phyloP scores from a whole-genome alignment of 2,113 vertebrate genomes.

The Acanthisitta chloris region DNA sequence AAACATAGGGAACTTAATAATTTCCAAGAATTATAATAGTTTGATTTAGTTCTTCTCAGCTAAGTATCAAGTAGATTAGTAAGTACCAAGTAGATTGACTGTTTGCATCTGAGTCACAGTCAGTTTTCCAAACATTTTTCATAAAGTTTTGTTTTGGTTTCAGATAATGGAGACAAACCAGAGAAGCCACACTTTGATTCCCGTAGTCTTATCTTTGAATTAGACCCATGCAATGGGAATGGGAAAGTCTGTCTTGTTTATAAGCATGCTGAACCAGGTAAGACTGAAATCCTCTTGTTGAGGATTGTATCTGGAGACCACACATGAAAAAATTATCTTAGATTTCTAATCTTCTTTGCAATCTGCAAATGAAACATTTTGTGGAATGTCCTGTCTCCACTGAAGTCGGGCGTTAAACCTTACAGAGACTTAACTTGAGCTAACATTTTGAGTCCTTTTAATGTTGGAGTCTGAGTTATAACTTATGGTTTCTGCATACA shows the following conservation, averaged over 20 bases:
- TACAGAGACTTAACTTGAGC: background rate
- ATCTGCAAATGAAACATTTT: background rate
- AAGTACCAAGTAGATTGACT: background rate
- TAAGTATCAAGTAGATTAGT: background rate
- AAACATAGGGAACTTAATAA: background rate
- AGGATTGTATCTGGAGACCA: background rate
- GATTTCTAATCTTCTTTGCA: background rate
- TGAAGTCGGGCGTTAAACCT: background rate
- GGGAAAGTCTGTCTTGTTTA: constrained; percentile 96
- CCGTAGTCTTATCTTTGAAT: constrained; percentile 87
- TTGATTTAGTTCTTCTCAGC: background rate
- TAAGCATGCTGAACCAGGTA: constrained; percentile 86
- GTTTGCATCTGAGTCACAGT: background rate
- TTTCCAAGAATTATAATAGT: background rate
- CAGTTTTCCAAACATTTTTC: background rate
- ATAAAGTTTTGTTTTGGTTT: background rate
- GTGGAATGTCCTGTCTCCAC: background rate
- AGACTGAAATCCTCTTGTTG: background rate
- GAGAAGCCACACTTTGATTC: constrained; percentile 88
- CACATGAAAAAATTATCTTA: background rate
- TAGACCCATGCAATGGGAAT: constrained; percentile 89
- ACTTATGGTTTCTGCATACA: background rate
- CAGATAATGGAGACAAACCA: constrained; percentile 61
- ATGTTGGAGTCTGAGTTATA: background rate
- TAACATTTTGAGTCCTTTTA: background rate